These are phyloP conservation scores for Pedionomus torquatus DNA, from an alignment of 2,113 vertebrate genomes.

Conservation along the genomic window DNA sequence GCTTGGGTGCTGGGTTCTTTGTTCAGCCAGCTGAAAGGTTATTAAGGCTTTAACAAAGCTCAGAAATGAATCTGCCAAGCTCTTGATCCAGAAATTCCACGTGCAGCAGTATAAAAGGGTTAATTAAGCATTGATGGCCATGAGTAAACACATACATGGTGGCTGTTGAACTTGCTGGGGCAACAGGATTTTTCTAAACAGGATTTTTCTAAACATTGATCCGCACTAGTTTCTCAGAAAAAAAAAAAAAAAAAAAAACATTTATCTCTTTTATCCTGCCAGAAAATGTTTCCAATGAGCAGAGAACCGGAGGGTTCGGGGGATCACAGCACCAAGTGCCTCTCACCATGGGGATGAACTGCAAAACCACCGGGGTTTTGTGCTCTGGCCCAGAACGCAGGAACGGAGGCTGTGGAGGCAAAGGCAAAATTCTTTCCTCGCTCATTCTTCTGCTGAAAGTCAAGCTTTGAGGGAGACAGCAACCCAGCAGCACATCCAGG, in stretches of 20 bases:
- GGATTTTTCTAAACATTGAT: background rate
- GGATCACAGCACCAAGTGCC: background rate
- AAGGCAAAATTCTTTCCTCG: background rate
- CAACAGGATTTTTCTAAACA: background rate
- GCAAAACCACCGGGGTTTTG: background rate
- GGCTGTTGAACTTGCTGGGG: background rate
- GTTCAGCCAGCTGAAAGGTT: background rate
- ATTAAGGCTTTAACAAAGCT: background rate
- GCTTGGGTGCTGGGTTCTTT: background rate
- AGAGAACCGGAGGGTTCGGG: background rate
- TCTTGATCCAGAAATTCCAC: background rate
- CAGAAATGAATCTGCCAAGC: background rate
- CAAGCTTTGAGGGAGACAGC: background rate
- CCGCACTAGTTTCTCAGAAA: rapidly evolving
- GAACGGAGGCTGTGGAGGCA: background rate
- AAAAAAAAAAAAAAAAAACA: too few species aligned
- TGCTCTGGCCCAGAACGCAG: background rate
- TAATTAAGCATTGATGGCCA: background rate
- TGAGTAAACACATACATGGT: background rate
- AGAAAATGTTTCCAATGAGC: background rate
- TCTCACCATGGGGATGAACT: background rate
- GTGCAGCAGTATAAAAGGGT: background rate
- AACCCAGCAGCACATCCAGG: background rate
- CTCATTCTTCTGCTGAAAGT: background rate
- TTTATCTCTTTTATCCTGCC: background rate